These are phyloP conservation scores for Diadema setosum DNA, from an alignment of 35 echinoderm and acorn worm species.

Conservation along the genomic window DNA sequence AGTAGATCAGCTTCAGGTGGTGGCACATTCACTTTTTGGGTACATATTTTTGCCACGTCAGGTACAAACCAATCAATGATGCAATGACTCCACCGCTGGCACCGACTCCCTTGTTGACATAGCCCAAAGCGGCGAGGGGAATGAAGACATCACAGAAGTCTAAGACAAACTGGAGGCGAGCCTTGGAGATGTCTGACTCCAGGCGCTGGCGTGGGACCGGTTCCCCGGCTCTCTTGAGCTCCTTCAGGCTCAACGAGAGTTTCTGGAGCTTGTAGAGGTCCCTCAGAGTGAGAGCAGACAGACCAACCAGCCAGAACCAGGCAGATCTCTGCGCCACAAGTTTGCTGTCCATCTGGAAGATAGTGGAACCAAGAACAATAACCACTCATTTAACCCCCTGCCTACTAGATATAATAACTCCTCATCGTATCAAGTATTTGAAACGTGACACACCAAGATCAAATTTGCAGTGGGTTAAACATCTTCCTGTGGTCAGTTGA, in stretches of 20 bases:
- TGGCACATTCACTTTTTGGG: constrained; percentile 39
- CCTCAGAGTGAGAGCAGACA: constrained; percentile 41
- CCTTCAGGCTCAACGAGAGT: constrained; percentile 27
- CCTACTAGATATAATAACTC: too few relatives aligned
- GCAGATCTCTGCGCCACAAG: constrained; percentile 51
- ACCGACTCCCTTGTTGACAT: constrained; percentile 71
- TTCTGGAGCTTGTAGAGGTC: constrained; percentile 74
- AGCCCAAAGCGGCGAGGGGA: constrained; percentile 58
- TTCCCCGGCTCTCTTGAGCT: constrained; percentile 43
- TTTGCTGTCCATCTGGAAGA: constrained; percentile 60
- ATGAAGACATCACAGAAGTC: constrained; percentile 70
- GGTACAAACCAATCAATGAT: constrained; percentile 50
- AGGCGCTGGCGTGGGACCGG: neutral
- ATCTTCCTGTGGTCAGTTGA: too few relatives aligned
- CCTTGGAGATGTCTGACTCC: constrained; percentile 21
- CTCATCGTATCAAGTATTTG: too few relatives aligned
- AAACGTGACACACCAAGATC: too few relatives aligned
- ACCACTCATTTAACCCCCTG: too few relatives aligned
- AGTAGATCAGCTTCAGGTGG: too few relatives aligned
- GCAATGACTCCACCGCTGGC: constrained; percentile 64
- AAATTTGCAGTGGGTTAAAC: too few relatives aligned
- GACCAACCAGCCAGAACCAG: constrained; percentile 69
- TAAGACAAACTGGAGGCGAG: constrained; percentile 44
- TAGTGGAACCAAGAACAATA: too few relatives aligned
- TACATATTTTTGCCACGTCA: constrained; percentile 68